Evolutionary conservation across 2,113 vertebrate genomes (phyloP), one percentile per base, ranked within the genome.

Genomic region (Junco hyemalis): DNA sequence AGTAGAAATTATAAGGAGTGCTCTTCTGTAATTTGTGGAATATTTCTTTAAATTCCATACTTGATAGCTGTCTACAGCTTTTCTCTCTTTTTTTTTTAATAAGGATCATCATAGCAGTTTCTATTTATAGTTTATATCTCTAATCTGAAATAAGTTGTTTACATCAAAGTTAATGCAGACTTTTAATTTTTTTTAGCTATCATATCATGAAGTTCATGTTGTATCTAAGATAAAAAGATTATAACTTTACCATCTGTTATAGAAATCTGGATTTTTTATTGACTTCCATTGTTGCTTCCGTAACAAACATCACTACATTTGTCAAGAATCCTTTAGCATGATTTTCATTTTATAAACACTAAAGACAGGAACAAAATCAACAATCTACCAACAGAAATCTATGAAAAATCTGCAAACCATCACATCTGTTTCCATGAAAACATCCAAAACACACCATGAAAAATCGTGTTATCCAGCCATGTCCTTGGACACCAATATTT

Each of bases 11-110:
- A 11, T 47, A 85, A 53, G 14, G 70, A 88, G 64, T 63, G 25
- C 0, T 57, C 14, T 53, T 82, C 8, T 82, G n/a, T 4, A 66
- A 28, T 18, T 18, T 0, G 0, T 38, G 23, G 23, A 61, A 36
- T 87, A 29, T 38, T 80, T 38, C 25, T 72, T 57, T 54, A 69
- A 81, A 14, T 53, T 50, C 54, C 48, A 3, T 36, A 19, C 6
- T 44, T 68, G 14, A 45, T 44, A 10, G 4, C 10, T 95, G 36
- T 11, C 7, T 74, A 63, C 47, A 63, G 8, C 1, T 20, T 82
- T 81, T 61, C 3, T 42, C 6, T 26, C 6, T 33, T 65, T 60
- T 72, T 76, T 59, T 71, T 65, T 60, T 28, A 71, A 42, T 35
- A 47, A 5, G 12, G 2, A 23, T 65, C 4, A 3, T 57, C 29